phyloP scores from a whole-genome alignment of 2,888 invertebrate genomes.

The Brassicogethes aeneus region DNA sequence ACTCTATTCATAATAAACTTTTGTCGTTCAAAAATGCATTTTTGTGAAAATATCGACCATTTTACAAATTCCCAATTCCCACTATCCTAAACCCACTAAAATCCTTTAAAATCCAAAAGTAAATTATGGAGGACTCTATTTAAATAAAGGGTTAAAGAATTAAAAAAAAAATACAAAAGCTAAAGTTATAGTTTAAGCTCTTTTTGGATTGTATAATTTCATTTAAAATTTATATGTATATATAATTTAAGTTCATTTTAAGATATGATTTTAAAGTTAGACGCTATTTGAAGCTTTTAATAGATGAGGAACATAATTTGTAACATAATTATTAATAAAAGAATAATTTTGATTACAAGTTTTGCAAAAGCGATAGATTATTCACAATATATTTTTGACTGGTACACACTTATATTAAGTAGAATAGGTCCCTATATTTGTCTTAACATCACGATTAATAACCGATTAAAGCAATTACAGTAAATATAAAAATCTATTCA shows the following conservation, averaged over 20 bases:
- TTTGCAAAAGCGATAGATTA: no score
- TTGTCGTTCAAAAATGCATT: no score
- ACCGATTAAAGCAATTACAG: conserved; percentile 3
- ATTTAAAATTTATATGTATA: not conserved
- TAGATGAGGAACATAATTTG: no score
- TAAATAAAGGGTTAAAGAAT: not conserved
- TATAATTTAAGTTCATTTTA: not conserved
- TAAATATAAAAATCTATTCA: conserved; percentile 11
- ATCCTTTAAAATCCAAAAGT: no score
- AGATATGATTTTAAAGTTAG: not conserved
- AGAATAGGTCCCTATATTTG: conserved; percentile 33
- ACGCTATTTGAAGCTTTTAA: not conserved
- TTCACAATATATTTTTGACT: not conserved
- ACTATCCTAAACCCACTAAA: no score
- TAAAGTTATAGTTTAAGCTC: not conserved
- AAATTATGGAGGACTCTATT: not conserved
- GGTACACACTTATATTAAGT: conserved; percentile 24
- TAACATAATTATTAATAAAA: no score
- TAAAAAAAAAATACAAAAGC: not conserved
- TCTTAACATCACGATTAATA: conserved; percentile 30
- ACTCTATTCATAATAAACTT: no score
- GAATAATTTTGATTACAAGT: no score
- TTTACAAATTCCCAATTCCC: no score
- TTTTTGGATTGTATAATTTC: not conserved
- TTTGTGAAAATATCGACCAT: no score